phyloP scores from a whole-genome alignment of 2,797 vertebrate species.

The Melanotaenia boesemani region DNA sequence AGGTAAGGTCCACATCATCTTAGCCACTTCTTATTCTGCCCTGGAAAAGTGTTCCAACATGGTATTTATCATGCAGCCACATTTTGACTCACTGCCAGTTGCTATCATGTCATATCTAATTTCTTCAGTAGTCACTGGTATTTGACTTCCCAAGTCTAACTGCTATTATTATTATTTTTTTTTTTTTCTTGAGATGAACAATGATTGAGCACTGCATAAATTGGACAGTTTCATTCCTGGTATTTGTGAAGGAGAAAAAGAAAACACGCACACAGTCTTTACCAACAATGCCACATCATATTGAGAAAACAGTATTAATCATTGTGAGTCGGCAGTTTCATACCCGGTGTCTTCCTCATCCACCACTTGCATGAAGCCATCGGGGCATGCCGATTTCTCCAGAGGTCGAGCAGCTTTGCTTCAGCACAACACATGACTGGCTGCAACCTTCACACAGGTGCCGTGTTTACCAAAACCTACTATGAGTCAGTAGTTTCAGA shows the following conservation, averaged over 20 bases:
- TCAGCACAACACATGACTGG: constrained; percentile 16
- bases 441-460: constrained; percentile 55
- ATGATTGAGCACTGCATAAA: constrained; percentile 58
- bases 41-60: constrained; percentile 32
- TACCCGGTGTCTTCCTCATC: constrained; percentile 30
- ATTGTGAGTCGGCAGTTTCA: constrained; percentile 65
- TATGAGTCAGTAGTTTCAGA: constrained; percentile 61
- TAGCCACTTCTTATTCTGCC: constrained; percentile 55
- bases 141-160: constrained; percentile 8
- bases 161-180: background rate
- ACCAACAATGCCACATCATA: constrained; percentile 59
- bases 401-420: constrained; percentile 20
- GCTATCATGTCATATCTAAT: constrained; percentile 48
- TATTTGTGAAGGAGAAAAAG: constrained; percentile 27
- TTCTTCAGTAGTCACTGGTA: constrained; percentile 43
- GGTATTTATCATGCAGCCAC: constrained; percentile 58
- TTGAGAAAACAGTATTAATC: constrained; percentile 55
- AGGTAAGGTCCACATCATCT: constrained; percentile 46
- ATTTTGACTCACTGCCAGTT: constrained; percentile 64
- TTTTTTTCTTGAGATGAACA: constrained; percentile 28
- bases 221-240: constrained; percentile 56
- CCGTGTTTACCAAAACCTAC: constrained; percentile 57
- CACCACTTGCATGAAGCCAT: constrained; percentile 44
- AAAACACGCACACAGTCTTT: constrained; percentile 16
- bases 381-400: constrained; percentile 22